Evolutionary conservation across 2,888 invertebrate species (phyloP).

Genomic region (Rugalucina vietnamica): DNA sequence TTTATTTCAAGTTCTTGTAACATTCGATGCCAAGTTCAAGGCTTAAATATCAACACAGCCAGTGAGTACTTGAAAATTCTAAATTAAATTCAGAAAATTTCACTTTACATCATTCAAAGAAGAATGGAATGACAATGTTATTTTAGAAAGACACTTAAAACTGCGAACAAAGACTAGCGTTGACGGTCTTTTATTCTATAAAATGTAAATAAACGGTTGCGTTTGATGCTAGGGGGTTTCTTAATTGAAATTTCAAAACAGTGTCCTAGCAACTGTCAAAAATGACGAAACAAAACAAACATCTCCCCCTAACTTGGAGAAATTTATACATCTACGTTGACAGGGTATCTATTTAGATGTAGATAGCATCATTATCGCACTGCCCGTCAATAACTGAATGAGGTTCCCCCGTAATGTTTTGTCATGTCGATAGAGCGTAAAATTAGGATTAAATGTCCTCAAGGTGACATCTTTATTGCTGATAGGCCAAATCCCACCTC

Average conservation of each 20-base stretch:
- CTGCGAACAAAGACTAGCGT: too few relatives aligned
- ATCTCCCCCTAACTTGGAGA: background rate
- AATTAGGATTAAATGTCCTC: background rate
- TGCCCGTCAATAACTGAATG: background rate
- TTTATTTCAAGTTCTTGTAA: too few relatives aligned
- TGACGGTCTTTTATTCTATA: too few relatives aligned
- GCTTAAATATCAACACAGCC: too few relatives aligned
- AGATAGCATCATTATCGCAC: background rate
- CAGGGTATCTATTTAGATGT: background rate
- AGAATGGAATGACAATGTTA: too few relatives aligned
- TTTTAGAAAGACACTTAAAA: too few relatives aligned
- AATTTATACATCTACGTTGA: background rate
- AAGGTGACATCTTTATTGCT: conserved; percentile 9
- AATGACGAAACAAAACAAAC: background rate
- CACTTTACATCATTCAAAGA: too few relatives aligned
- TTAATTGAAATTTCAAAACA: background rate
- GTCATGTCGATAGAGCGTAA: background rate
- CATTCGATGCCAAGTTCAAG: too few relatives aligned
- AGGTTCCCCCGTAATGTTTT: background rate
- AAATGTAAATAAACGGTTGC: conserved; percentile 7
- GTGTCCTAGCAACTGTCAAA: background rate
- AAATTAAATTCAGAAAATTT: too few relatives aligned
- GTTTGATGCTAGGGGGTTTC: background rate
- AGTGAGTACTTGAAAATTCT: too few relatives aligned
- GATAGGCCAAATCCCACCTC: background rate